Evolutionary conservation across 2,888 invertebrate genomes (phyloP), one percentile per base, ranked within the genome.

Genomic region (Caenorhabditis becei): DNA sequence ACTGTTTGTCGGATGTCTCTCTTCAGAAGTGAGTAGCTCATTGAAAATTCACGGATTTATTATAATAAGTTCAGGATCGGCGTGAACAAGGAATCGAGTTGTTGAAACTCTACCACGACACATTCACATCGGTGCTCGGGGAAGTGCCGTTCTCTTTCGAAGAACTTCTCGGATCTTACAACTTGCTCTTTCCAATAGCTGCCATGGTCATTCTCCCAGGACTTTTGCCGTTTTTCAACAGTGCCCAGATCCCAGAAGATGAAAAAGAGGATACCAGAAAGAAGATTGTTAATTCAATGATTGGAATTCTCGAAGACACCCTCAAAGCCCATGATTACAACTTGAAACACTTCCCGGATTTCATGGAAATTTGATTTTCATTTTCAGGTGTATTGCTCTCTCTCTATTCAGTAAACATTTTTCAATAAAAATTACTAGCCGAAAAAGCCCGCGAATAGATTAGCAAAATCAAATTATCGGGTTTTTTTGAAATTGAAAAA

Each of bases 151-250:
- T 62, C 54, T 32, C 71, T 8, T 63, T 62, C 18, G 41, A 71
- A 23, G 62, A 74, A 65, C 41, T 75, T 7, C 49, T 51, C 58
- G 66, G 65, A 26, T 65, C 63, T n/a, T 75, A 75, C 20, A 51
- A 66, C 16, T 20, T 75, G 18, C 53, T 26, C 20, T 20, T 58
- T 20, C 74, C 74, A 28, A 56, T 75, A 49, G 49, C 35, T 49
- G 41, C 59, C 10, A 59, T 75, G 49, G 0, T 75, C 16, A n/a
- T 75, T 2, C 41, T 66, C 3, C 74, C 74, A 5, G 66, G 63
- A n/a, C 32, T 66, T 11, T 7, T 41, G 14, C 28, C 49, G 5
- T 66, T 75, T 14, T 49, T 65, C n/a, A 28, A 74, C 11, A 37
- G 14, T 4, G 26, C 59, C 1, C 24, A 58, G 16, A 23, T 75